phyloP scores from a whole-genome alignment of 2,113 vertebrate genomes.

The Sialia sialis region DNA sequence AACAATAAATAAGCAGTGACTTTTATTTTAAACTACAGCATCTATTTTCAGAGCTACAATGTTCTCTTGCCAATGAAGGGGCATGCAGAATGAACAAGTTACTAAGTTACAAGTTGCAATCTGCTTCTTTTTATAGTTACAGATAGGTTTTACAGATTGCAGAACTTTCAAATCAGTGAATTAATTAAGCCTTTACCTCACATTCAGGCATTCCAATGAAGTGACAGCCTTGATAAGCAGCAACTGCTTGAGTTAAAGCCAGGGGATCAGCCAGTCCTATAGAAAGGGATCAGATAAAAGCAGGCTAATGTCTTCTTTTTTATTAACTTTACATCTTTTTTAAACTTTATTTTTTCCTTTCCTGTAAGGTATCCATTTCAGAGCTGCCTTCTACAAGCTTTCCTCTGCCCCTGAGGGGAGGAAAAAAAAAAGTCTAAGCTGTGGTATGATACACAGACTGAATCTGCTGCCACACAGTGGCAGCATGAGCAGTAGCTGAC shows the following conservation, averaged over 20 bases:
- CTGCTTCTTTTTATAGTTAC: neutral
- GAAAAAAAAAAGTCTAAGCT: neutral
- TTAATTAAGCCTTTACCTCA: slow-evolving; percentile 78
- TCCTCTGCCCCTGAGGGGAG: neutral
- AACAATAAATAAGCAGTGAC: neutral
- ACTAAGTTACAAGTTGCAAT: neutral
- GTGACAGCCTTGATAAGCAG: slow-evolving; percentile 94
- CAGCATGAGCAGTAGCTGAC: neutral
- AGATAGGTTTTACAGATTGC: neutral
- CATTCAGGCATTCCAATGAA: slow-evolving; percentile 99
- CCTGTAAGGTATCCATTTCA: neutral
- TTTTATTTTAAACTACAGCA: neutral
- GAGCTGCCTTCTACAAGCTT: neutral
- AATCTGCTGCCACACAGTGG: neutral
- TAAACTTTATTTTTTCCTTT: neutral
- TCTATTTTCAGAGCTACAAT: neutral
- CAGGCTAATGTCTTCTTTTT: neutral
- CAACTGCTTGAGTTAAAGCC: slow-evolving; percentile 90
- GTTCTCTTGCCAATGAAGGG: neutral
- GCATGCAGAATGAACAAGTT: neutral
- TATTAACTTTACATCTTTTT: neutral
- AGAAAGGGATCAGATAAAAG: neutral
- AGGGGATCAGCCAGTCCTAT: slow-evolving; percentile 90
- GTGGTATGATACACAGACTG: neutral
- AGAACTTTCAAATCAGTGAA: neutral